These are phyloP conservation scores for Cepaea nemoralis DNA, from an alignment of 1,140 invertebrate species.

Conservation along the genomic window DNA sequence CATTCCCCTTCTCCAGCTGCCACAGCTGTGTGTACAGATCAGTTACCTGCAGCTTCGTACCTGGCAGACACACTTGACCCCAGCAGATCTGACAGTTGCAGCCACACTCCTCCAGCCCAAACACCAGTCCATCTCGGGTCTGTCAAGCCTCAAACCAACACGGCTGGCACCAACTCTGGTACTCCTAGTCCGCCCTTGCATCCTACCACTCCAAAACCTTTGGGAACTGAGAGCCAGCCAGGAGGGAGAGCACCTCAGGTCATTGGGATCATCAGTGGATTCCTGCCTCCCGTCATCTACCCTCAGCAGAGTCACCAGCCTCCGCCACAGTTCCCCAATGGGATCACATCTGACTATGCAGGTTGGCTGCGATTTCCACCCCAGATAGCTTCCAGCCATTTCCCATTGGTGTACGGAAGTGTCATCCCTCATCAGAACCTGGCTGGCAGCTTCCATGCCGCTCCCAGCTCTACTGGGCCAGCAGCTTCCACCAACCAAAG, in stretches of 20 bases:
- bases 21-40: neutral
- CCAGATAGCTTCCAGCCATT: neutral
- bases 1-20: slow-evolving; percentile 26
- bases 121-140: neutral
- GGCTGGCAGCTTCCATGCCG: neutral
- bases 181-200: slow-evolving; percentile 36
- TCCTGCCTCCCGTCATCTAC: neutral
- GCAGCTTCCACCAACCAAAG: neutral
- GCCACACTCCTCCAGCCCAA: slow-evolving; percentile 12
- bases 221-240: neutral
- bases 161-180: neutral
- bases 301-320: slow-evolving; percentile 20
- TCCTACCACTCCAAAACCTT: neutral
- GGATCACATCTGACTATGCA: slow-evolving; percentile 1
- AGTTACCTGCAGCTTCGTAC: neutral
- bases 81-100: slow-evolving; percentile 1
- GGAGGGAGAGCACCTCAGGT: neutral
- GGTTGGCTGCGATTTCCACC: neutral
- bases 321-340: slow-evolving; percentile 32
- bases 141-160: neutral
- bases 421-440: neutral
- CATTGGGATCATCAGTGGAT: neutral
- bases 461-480: neutral
- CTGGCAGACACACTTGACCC: neutral
- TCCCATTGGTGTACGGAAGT: slow-evolving; percentile 28